These are phyloP conservation scores for Phocoena phocoena DNA, from an alignment of 2,113 vertebrate genomes.

Conservation along the genomic window DNA sequence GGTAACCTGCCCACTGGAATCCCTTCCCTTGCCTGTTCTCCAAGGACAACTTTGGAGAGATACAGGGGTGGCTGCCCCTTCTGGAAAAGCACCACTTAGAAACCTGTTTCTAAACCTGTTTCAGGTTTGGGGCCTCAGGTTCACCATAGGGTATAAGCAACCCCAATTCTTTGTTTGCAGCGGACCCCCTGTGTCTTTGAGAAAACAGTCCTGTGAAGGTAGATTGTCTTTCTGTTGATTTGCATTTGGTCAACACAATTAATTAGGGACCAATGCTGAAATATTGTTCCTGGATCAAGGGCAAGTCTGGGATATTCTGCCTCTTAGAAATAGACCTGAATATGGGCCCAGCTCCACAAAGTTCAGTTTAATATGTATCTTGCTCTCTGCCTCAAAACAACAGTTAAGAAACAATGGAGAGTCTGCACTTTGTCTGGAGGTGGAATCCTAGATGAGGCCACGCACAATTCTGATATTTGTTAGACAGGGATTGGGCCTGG, in stretches of 20 bases:
- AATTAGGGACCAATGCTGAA: not conserved
- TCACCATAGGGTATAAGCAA: not conserved
- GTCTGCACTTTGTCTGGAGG: not conserved
- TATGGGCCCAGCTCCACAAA: not conserved
- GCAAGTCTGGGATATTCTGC: not conserved
- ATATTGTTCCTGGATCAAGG: not conserved
- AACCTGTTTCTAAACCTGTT: not conserved
- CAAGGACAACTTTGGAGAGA: not conserved
- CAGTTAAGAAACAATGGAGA: not conserved
- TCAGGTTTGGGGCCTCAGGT: no score
- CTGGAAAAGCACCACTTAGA: not conserved
- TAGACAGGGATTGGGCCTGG: no score
- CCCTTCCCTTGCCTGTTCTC: not conserved
- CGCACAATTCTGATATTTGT: no score
- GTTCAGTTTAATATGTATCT: not conserved
- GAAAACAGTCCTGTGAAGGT: not conserved
- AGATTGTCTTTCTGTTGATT: not conserved
- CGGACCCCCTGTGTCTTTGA: not conserved
- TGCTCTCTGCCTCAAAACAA: not conserved
- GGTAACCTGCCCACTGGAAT: no score
- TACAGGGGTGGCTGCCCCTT: not conserved
- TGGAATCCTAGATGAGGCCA: not conserved
- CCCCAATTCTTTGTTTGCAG: no score
- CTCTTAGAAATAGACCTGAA: not conserved
- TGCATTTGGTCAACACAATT: not conserved